These are phyloP conservation scores for Caloenas nicobarica DNA, from an alignment of 2,113 vertebrate genomes.

Conservation along the genomic window DNA sequence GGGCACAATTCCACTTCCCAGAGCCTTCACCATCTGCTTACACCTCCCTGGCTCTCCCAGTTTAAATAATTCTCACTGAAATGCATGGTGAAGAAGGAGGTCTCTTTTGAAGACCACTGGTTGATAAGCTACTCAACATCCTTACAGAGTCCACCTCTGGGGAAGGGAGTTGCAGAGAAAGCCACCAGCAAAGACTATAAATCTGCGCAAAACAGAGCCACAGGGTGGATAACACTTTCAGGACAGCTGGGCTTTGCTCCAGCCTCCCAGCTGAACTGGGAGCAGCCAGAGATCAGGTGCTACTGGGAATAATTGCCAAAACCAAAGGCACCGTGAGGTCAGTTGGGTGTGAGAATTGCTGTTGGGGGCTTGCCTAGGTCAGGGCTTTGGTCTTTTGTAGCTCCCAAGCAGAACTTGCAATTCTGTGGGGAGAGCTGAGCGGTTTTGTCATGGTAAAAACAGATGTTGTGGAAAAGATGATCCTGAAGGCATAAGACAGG, in stretches of 20 bases:
- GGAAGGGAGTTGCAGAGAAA: background rate
- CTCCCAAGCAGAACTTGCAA: background rate
- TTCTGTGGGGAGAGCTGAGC: background rate
- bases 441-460: background rate
- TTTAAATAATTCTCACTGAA: background rate
- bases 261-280: constrained; percentile 4
- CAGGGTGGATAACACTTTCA: background rate
- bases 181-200: background rate
- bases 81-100: background rate
- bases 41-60: background rate
- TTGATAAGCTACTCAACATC: background rate
- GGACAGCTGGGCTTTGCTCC: constrained; percentile 7
- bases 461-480: constrained; percentile 13
- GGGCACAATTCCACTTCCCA: background rate
- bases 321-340: background rate
- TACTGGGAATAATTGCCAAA: constrained; percentile 1
- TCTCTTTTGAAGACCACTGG: background rate
- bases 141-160: background rate
- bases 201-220: background rate
- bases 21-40: background rate
- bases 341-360: background rate
- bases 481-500: background rate
- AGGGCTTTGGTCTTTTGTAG: background rate
- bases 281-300: background rate
- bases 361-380: background rate